Evolutionary conservation across 1,140 invertebrate species (phyloP).

Genomic region (Phenacoccus solenopsis): DNA sequence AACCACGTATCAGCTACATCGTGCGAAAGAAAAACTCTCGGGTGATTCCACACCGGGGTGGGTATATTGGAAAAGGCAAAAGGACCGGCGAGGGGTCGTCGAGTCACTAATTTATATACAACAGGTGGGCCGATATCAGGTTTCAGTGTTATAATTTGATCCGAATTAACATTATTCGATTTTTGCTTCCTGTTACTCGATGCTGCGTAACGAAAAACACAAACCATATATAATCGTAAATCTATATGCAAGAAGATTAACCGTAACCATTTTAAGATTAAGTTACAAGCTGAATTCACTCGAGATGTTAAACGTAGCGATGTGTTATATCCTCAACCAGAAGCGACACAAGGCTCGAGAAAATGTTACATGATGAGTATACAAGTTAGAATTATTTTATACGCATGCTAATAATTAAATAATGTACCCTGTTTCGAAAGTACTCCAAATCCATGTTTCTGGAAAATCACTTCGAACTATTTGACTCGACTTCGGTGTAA

Average conservation of each 20-base stretch:
- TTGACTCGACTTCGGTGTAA: conserved; percentile 28
- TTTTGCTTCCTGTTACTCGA: conserved; percentile 9
- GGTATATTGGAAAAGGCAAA: conserved; percentile 82
- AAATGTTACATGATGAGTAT: too few species aligned
- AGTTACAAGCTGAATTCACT: too few species aligned
- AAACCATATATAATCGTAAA: not conserved
- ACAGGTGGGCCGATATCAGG: conserved; percentile 42
- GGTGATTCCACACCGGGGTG: conserved; percentile 59
- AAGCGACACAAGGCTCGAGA: too few species aligned
- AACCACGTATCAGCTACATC: conserved; percentile 67
- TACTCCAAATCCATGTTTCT: conserved; percentile 51
- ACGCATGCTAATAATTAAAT: not conserved
- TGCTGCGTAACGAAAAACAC: conserved; percentile 19
- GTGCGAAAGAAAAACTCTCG: conserved; percentile 61
- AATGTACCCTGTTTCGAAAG: conserved; percentile 41
- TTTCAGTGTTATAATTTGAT: conserved; percentile 36
- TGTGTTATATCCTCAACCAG: too few species aligned
- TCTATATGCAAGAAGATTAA: too few species aligned
- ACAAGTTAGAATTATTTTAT: too few species aligned
- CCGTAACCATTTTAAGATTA: too few species aligned
- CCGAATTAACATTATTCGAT: conserved; percentile 1
- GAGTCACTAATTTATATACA: conserved; percentile 44
- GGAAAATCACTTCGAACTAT: conserved; percentile 46
- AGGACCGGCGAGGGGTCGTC: conserved; percentile 70
- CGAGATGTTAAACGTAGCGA: too few species aligned